Evolutionary conservation across 2,888 invertebrate species (phyloP).

Genomic region (Cheilosia pagana): DNA sequence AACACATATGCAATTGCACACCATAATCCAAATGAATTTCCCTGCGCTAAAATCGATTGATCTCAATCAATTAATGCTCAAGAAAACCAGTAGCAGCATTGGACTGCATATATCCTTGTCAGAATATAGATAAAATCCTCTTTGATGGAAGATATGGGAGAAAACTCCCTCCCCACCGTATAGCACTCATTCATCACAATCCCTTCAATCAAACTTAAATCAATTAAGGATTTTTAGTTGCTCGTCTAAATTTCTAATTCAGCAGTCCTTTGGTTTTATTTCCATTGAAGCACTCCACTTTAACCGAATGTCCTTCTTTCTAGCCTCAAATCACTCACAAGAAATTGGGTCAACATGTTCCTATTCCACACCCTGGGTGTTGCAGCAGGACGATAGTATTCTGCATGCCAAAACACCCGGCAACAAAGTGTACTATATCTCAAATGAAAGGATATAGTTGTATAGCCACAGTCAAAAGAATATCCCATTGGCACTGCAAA

Average conservation of each 20-base stretch:
- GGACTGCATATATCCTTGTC: slow-evolving; percentile 23
- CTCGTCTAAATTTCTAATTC: slow-evolving; percentile 62
- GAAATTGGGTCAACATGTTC: slow-evolving; percentile 66
- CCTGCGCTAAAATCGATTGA: slow-evolving; percentile 48
- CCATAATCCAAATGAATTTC: slow-evolving; percentile 62
- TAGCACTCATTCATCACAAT: slow-evolving; percentile 47
- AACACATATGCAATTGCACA: slow-evolving; percentile 15
- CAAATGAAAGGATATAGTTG: slow-evolving; percentile 36
- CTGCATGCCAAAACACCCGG: slow-evolving; percentile 26
- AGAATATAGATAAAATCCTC: slow-evolving; percentile 53
- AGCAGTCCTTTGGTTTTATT: slow-evolving; percentile 47
- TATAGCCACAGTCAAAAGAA: slow-evolving; percentile 51
- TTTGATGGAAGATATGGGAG: background rate
- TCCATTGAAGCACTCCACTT: slow-evolving; percentile 15
- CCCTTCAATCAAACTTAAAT: slow-evolving; percentile 70
- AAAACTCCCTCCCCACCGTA: background rate
- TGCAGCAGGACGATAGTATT: slow-evolving; percentile 29
- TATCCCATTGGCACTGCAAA: slow-evolving; percentile 67
- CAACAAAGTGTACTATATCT: slow-evolving; percentile 56
- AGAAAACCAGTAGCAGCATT: slow-evolving; percentile 15
- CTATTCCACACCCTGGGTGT: slow-evolving; percentile 37
- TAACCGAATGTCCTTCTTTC: slow-evolving; percentile 50
- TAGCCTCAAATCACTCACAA: slow-evolving; percentile 64
- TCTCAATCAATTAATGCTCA: slow-evolving; percentile 69
- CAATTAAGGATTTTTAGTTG: slow-evolving; percentile 69